A percentile compares a stretch with the other conserved stretches of the same genome.
Evolutionary conservation across 2,888 invertebrate species (phyloP).

Genomic region (Eulithis testata): DNA sequence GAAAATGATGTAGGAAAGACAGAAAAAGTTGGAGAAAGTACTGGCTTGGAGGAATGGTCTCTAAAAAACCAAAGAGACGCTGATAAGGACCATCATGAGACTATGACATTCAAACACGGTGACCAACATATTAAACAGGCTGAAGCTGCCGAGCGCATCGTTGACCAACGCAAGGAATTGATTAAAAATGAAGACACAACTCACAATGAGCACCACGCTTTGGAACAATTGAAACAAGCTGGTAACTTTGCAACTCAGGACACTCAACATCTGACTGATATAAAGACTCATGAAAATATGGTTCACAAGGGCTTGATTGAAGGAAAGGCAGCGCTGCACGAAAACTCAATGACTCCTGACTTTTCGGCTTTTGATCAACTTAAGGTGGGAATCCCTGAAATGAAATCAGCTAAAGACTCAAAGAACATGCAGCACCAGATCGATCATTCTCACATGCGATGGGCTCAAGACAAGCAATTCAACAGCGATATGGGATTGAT

Average conservation of each 20-base stretch:
- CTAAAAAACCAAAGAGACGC: slow-evolving; percentile 23
- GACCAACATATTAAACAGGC: slow-evolving; percentile 8
- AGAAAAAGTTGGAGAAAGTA: slow-evolving; percentile 9
- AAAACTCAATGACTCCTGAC: slow-evolving; percentile 20
- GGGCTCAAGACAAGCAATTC: slow-evolving; percentile 36
- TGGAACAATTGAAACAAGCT: slow-evolving; percentile 25
- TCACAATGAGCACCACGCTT: slow-evolving; percentile 16
- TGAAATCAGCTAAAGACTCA: slow-evolving; percentile 40
- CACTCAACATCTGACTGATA: background rate
- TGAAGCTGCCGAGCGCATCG: slow-evolving; percentile 18
- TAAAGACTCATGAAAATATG: slow-evolving; percentile 12
- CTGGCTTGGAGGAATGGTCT: slow-evolving; percentile 29
- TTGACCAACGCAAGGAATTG: slow-evolving; percentile 8
- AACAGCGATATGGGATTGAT: slow-evolving; percentile 34
- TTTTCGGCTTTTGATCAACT: slow-evolving; percentile 24
- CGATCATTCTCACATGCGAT: slow-evolving; percentile 32
- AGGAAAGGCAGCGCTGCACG: slow-evolving; percentile 24
- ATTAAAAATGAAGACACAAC: slow-evolving; percentile 21
- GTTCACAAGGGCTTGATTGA: slow-evolving; percentile 18
- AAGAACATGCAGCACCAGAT: slow-evolving; percentile 27
- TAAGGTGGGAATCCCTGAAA: slow-evolving; percentile 29
- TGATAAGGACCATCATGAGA: slow-evolving; percentile 5
- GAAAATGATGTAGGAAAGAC: slow-evolving; percentile 24
- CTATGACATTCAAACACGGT: slow-evolving; percentile 11
- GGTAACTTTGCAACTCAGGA: slow-evolving; percentile 12